Evolutionary conservation across 2,113 vertebrate species (phyloP), one percentile per base, ranked within the genome.

Genomic region (Sphaerodactylus townsendi): DNA sequence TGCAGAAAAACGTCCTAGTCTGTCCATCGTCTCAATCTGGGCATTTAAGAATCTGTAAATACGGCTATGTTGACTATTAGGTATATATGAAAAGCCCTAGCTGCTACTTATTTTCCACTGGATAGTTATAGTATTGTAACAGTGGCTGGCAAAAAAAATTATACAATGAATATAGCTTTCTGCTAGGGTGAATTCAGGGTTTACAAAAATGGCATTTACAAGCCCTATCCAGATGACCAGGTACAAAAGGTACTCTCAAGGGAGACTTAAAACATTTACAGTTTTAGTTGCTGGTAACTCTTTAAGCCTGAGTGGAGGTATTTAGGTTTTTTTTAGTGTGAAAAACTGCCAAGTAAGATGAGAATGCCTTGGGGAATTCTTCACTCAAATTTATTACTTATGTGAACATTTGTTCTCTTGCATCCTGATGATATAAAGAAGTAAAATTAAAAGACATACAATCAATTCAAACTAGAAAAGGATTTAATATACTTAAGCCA

Each of bases 331-430:
- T 81, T n/a, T 71, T 48, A 56, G 56, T 71, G 78, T 70, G 50
- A 37, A 56, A 41, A 81, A 53, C 71, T 56, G 25, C 79, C 28
- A 79, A 48, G 13, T 53, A 53, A 53, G 33, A 81, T 53, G 17
- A 79, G 39, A 5, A 68, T 33, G 62, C 30, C 62, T 66, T 33
- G 4, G 41, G 77, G 19, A 70, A 81, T 37, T 8, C 17, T 50
- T 70, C 33, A 44, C 39, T 65, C 30, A 79, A 79, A 68, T 79
- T 79, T 25, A 79, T 78, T 78, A 78, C 35, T 28, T 64, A 64
- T 72, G 28, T 75, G 13, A 74, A 25, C 37, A 65, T 77, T 69
- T 44, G 46, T 28, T 15, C n/a, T 21, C 69, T 15, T 70, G 7
- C 15, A 53, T 69, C 77, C 17, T 56, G 44, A 9, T 10, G 70